Evolutionary conservation across 2,888 invertebrate species (phyloP).

Genomic region (Xylophagus ater): DNA sequence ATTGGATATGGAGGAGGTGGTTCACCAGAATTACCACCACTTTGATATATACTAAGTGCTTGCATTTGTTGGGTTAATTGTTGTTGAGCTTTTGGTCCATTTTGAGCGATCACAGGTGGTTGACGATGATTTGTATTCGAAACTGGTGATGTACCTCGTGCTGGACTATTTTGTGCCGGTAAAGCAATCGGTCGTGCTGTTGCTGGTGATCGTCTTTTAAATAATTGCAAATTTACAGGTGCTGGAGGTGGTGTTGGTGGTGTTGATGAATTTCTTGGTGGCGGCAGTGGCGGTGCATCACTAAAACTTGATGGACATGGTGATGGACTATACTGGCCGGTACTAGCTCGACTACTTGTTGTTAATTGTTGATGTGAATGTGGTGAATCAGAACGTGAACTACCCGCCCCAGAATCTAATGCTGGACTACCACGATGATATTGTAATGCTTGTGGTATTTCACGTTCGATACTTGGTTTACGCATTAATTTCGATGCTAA

Average conservation of each 20-base stretch:
- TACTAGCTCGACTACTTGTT: slow-evolving; percentile 39
- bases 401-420: slow-evolving; percentile 76
- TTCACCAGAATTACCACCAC: slow-evolving; percentile 47
- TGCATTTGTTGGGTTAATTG: slow-evolving; percentile 83
- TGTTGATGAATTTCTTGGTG: slow-evolving; percentile 62
- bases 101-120: slow-evolving; percentile 72
- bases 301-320: slow-evolving; percentile 44
- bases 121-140: slow-evolving; percentile 31
- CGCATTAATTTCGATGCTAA: slow-evolving; percentile 65
- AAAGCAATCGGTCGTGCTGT: slow-evolving; percentile 46
- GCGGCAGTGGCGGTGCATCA: slow-evolving; percentile 55
- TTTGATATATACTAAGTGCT: slow-evolving; percentile 66
- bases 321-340: slow-evolving; percentile 43
- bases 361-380: slow-evolving; percentile 56
- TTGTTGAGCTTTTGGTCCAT: slow-evolving; percentile 70
- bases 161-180: slow-evolving; percentile 49
- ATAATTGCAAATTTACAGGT: slow-evolving; percentile 55
- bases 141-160: slow-evolving; percentile 64
- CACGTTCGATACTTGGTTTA: slow-evolving; percentile 80
- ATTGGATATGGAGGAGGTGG: slow-evolving; percentile 60
- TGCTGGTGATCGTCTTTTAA: slow-evolving; percentile 67
- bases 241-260: slow-evolving; percentile 53
- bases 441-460: slow-evolving; percentile 46
- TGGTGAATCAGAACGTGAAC: slow-evolving; percentile 81
- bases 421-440: slow-evolving; percentile 72